A percentile compares a stretch with the other conserved stretches of the same genome.
These are phyloP conservation scores for Bombus polaris DNA, from an alignment of 1,140 invertebrate genomes.

Conservation along the genomic window DNA sequence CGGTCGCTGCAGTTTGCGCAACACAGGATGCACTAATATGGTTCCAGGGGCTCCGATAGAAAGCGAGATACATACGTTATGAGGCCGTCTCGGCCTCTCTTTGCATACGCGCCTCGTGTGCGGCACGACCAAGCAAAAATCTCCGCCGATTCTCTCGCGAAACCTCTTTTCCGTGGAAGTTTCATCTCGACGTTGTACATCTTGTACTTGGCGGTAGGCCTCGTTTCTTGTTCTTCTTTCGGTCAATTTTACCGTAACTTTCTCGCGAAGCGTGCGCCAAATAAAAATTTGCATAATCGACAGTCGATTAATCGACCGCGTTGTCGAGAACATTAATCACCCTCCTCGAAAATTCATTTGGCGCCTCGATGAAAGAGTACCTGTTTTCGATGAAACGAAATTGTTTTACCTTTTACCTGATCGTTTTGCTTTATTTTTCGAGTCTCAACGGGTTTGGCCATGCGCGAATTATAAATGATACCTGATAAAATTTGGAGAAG, in stretches of 20 bases:
- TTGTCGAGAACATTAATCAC: conserved; percentile 24
- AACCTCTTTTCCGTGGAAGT: conserved; percentile 36
- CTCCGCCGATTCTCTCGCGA: conserved; percentile 35
- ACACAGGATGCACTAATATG: conserved; percentile 70
- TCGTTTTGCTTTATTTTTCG: background rate
- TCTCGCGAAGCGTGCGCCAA: conserved; percentile 11
- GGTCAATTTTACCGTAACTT: conserved; percentile 31
- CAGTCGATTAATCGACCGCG: conserved; percentile 19
- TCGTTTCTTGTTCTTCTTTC: conserved; percentile 26
- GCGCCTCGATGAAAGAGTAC: conserved; percentile 6
- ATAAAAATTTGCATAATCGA: conserved; percentile 37
- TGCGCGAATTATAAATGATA: background rate
- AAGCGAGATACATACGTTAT: conserved; percentile 71
- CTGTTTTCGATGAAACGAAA: background rate
- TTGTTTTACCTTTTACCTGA: background rate
- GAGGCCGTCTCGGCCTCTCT: conserved; percentile 53
- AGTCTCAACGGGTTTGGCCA: background rate
- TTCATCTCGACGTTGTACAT: conserved; percentile 10
- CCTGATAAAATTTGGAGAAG: background rate
- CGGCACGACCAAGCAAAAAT: conserved; percentile 42
- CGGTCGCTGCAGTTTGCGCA: conserved; percentile 62
- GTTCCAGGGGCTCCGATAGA: conserved; percentile 62
- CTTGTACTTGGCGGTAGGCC: background rate
- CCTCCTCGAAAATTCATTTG: background rate
- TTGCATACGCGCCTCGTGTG: conserved; percentile 57